Evolutionary conservation across 2,797 vertebrate genomes (phyloP), one percentile per base, ranked within the genome.

Genomic region (Lycodopsis pacificus): DNA sequence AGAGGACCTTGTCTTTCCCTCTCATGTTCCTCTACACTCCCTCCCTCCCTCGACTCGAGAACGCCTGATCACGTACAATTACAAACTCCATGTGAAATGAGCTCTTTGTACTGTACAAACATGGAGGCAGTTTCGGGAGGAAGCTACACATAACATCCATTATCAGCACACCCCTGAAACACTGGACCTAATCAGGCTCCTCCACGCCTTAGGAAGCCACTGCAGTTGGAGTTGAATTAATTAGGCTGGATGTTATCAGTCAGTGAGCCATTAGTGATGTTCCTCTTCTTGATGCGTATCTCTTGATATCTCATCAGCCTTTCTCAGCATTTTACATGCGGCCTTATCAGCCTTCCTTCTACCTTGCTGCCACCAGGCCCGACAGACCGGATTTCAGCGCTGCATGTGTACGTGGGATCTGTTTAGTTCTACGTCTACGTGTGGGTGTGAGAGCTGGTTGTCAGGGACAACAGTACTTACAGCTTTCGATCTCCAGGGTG

Each of bases 401-500:
- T 74, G 79, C 64, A 58, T 77, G 76, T 54, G 71, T 82, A 77
- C 22, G 79, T 81, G 83, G 85, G 86, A 81, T 90, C 82, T 83
- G 81, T 89, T 79, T 72, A 66, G 86, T 69, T 92, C 74, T 73
- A 49, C 62, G 77, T 81, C 77, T 79, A 10, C 2, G 64, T 80
- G 90, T 91, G 86, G 84, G 87, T 46, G 86, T 86, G 86, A 83
- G 82, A 82, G 86, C 76, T 59, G 81, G 91, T 91, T 87, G 86
- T 89, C 86, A 88, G 85, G 88, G 88, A 87, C 86, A 63, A 86
- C 78, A 12, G 82, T 93, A 97, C 97, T 99, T 95, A 99, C 97
- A 99, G 95, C 97, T 99, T 91, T 99, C 97, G 76, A 99, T 99
- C 95, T 99, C 97, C 94, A 99, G 91, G 0, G 97, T 99, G 94